Conservation (phyloP, 2,888 invertebrate genomes). For the Saturnia japonica region DNA sequence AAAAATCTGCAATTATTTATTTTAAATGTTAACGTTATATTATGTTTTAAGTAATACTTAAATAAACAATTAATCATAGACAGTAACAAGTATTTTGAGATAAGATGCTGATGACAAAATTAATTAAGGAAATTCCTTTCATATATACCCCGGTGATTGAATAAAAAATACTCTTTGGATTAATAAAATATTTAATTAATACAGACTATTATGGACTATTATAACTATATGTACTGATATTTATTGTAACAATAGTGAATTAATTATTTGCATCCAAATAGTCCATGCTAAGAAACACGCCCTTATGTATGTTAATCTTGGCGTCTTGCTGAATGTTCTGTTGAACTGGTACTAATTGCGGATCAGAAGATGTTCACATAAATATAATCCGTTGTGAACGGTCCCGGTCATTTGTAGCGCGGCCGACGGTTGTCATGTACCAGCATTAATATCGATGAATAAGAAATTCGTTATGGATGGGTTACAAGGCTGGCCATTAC, state of each 20-base stretch:
- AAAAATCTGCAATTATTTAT: no score
- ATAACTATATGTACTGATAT: slow-evolving; percentile 14
- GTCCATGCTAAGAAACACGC: slow-evolving; percentile 34
- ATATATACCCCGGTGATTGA: no score
- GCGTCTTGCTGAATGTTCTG: slow-evolving; percentile 31
- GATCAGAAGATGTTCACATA: slow-evolving; percentile 75
- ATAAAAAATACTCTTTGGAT: no score
- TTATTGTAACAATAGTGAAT: slow-evolving; percentile 6
- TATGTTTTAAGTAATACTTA: no score
- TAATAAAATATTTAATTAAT: no score
- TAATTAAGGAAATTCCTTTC: no score
- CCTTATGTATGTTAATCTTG: slow-evolving; percentile 37
- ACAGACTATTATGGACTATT: no score
- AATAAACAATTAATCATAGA: no score
- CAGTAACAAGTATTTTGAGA: no score
- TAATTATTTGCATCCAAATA: slow-evolving; percentile 11
- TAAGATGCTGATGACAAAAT: no score
- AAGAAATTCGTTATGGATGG: slow-evolving; percentile 81
- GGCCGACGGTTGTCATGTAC: slow-evolving; percentile 77
- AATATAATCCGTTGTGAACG: slow-evolving; percentile 74
- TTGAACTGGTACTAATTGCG: slow-evolving; percentile 70
- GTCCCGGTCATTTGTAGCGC: slow-evolving; percentile 75
- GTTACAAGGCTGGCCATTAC: slow-evolving; percentile 76
- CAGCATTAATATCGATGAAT: slow-evolving; percentile 80
- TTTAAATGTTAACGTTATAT: no score